A percentile compares a stretch with the other conserved stretches of the same genome.
Evolutionary conservation across 2,888 invertebrate genomes (phyloP).

Genomic region (Microlaimidae sp.): DNA sequence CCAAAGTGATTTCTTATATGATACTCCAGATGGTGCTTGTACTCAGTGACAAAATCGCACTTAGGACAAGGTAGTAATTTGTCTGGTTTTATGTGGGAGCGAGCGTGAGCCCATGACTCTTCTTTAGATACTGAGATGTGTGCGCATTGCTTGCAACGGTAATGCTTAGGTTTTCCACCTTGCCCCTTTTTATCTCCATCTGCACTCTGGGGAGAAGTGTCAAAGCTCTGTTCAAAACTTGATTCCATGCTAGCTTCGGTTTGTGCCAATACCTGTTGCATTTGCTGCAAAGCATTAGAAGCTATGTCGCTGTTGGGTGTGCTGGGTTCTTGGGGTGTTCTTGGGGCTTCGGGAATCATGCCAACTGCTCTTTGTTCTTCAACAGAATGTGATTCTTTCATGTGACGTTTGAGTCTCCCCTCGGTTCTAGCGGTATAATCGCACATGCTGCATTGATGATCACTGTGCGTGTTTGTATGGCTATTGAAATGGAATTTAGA

Average conservation of each 20-base stretch:
- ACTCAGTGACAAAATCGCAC: conserved; percentile 93
- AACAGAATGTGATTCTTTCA: conserved; percentile 42
- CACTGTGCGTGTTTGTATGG: conserved; percentile 46
- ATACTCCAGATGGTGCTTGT: conserved; percentile 94
- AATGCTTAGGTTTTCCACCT: conserved; percentile 49
- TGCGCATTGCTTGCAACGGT: conserved; percentile 79
- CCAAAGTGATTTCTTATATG: conserved; percentile 85
- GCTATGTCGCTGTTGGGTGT: background rate
- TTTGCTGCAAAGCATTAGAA: conserved; percentile 25
- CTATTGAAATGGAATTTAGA: conserved; percentile 41
- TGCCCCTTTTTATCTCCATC: background rate
- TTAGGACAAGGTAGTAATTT: conserved; percentile 72
- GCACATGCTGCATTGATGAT: conserved; percentile 44
- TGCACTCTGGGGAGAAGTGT: background rate
- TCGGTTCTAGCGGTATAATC: conserved; percentile 43
- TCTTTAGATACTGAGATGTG: conserved; percentile 66
- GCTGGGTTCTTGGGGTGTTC: conserved; percentile 7
- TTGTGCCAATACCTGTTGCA: conserved; percentile 16
- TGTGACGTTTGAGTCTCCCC: conserved; percentile 44
- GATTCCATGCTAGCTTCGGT: background rate
- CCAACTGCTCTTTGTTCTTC: conserved; percentile 35
- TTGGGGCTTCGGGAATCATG: conserved; percentile 21
- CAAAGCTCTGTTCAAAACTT: background rate
- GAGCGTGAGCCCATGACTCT: conserved; percentile 80
- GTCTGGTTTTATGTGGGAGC: conserved; percentile 73